A percentile compares a stretch with the other conserved stretches of the same genome.
Evolutionary conservation across 2,113 vertebrate genomes (phyloP).

Genomic region (Saiga tatarica): DNA sequence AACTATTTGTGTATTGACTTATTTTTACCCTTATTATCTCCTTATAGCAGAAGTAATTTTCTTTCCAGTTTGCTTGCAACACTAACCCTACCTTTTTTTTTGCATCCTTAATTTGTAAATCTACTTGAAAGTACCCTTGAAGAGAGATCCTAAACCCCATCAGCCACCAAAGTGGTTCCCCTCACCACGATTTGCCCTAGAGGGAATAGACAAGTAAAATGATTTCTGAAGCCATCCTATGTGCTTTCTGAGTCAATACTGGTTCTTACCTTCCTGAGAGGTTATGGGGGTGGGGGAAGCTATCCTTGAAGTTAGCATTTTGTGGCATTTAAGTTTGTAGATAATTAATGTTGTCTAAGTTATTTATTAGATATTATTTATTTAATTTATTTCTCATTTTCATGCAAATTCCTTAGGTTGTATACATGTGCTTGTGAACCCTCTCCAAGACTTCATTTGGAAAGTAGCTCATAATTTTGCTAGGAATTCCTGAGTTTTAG

Average conservation of each 20-base stretch:
- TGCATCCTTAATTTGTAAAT: background rate
- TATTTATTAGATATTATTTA: conserved; percentile 87
- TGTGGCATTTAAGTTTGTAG: conserved; percentile 61
- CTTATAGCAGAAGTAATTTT: background rate
- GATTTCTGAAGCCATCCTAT: background rate
- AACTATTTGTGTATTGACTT: background rate
- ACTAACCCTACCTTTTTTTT: background rate
- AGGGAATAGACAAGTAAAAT: background rate
- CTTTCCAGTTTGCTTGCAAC: background rate
- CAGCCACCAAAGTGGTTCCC: background rate
- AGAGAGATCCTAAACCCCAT: background rate
- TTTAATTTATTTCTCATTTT: conserved; percentile 81
- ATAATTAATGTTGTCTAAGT: conserved; percentile 41
- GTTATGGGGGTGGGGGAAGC: background rate
- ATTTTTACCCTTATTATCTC: conserved; percentile 48
- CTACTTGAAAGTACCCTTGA: background rate
- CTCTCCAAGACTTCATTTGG: background rate
- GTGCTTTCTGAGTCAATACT: background rate
- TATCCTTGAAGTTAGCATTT: background rate
- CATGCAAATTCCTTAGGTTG: background rate
- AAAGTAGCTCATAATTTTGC: conserved; percentile 29
- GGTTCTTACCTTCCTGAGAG: background rate
- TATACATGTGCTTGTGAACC: background rate
- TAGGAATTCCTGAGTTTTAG: conserved; percentile 6
- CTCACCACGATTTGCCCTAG: background rate